Conservation (phyloP, 2,797 vertebrate species). For the Crenichthys baileyi region DNA sequence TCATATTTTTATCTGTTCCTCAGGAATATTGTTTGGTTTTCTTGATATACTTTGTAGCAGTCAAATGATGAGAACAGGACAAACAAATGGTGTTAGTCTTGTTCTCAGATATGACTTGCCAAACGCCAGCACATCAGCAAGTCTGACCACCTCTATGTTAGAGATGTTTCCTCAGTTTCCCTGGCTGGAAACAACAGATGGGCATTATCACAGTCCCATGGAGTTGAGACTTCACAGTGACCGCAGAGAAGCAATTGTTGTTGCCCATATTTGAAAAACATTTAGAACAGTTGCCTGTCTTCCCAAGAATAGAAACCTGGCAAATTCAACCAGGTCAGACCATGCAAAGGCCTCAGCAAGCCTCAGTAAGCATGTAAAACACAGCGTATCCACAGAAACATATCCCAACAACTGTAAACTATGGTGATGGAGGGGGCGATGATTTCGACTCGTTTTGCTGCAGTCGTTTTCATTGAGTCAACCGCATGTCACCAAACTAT, state of each 20-base stretch:
- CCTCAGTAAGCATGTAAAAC: neutral
- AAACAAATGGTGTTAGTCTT: neutral
- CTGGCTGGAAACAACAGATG: neutral
- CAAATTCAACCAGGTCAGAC: neutral
- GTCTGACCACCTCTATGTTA: neutral
- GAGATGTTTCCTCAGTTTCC: neutral
- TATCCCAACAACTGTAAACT: no score
- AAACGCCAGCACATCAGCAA: neutral
- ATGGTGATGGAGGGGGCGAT: no score
- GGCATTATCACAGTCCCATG: neutral
- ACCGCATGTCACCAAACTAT: neutral
- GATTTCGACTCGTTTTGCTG: no score
- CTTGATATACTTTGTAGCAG: neutral
- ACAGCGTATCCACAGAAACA: no score
- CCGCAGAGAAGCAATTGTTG: neutral
- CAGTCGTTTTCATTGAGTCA: neutral
- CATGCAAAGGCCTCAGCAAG: neutral
- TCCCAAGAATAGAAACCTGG: neutral
- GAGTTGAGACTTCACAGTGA: neutral
- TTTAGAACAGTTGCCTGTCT: neutral
- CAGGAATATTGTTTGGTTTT: neutral
- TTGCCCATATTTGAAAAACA: neutral
- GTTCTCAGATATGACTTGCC: neutral
- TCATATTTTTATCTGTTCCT: neutral
- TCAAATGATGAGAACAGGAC: neutral